Evolutionary conservation across 2,113 vertebrate genomes (phyloP).

Genomic region (Montifringilla adamsi): DNA sequence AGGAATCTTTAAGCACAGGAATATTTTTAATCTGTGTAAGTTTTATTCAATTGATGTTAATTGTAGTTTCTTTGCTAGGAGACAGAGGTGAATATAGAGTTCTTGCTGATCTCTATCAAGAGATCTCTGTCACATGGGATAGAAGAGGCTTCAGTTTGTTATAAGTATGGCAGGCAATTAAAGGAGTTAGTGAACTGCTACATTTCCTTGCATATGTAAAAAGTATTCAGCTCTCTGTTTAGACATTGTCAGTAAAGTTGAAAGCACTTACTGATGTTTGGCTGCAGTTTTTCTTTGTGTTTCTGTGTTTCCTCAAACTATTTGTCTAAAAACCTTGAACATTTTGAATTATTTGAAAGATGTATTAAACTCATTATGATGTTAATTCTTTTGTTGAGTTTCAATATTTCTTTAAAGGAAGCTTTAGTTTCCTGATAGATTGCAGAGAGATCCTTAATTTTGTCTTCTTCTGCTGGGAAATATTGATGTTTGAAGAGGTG

Average conservation of each 20-base stretch:
- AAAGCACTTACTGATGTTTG: background rate
- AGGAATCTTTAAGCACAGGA: background rate
- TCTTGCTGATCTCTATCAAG: background rate
- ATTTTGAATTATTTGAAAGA: background rate
- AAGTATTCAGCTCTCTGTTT: background rate
- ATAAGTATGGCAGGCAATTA: background rate
- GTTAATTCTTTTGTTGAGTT: background rate
- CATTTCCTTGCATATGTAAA: background rate
- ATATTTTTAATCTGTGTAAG: background rate
- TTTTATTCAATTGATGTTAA: background rate
- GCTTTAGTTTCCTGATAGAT: background rate
- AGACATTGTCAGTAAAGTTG: background rate
- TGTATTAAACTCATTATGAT: background rate
- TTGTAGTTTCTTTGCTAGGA: background rate
- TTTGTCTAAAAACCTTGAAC: background rate
- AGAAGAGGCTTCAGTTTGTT: background rate
- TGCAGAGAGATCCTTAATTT: background rate
- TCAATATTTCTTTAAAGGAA: background rate
- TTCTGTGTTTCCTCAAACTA: background rate
- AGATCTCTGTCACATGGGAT: background rate
- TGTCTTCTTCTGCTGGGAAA: background rate
- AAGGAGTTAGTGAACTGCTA: background rate
- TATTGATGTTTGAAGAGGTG: background rate
- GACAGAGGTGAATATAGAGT: background rate
- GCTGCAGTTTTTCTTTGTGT: background rate